phyloP scores from a whole-genome alignment of 2,113 vertebrate genomes.

The Chaenogobius annularis region DNA sequence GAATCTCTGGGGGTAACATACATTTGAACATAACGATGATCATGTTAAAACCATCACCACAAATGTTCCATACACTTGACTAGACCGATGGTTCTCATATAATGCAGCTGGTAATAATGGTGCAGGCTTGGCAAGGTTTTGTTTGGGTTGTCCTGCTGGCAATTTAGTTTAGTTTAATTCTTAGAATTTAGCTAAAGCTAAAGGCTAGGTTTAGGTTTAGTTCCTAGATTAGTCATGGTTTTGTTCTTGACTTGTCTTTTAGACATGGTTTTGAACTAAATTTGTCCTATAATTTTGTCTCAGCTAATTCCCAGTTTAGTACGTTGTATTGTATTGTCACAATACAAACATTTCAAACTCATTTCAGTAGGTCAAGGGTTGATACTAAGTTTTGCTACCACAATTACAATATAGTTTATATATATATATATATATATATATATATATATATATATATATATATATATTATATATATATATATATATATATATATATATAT shows the following conservation, averaged over 20 bases:
- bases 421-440: too few species aligned
- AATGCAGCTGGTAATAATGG: background rate
- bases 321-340: background rate
- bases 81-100: background rate
- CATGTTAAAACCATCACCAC: slow-evolving; percentile 39
- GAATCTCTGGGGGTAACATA: slow-evolving; percentile 64
- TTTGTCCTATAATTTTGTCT: background rate
- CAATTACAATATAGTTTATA: background rate
- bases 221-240: background rate
- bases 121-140: background rate
- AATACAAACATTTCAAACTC: background rate
- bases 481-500: too few species aligned
- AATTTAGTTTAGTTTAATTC: background rate
- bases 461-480: too few species aligned
- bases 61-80: slow-evolving; percentile 41
- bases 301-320: background rate
- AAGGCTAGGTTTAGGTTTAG: background rate
- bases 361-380: background rate
- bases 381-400: background rate
- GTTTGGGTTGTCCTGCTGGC: too few species aligned
- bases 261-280: background rate
- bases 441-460: too few species aligned
- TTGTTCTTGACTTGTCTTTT: background rate
- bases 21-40: slow-evolving; percentile 61
- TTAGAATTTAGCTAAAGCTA: background rate